Percentiles rank a stretch among this genome's conserved stretches.
These are phyloP conservation scores for Aldrovandia affinis DNA, from an alignment of 2,797 vertebrate species.

Conservation along the genomic window DNA sequence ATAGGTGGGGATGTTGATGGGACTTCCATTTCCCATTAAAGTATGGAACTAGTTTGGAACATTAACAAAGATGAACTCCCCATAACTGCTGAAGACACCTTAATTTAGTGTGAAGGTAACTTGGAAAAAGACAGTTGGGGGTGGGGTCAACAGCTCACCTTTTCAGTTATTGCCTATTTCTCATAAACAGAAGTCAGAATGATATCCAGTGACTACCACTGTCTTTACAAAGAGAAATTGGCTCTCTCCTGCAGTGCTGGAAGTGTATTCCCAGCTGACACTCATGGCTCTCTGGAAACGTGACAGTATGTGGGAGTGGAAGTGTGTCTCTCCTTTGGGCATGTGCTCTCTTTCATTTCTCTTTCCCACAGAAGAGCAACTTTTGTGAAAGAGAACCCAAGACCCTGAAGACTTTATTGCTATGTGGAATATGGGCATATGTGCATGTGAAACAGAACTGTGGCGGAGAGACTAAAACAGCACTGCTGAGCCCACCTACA, in stretches of 20 bases:
- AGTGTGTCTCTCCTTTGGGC: not conserved
- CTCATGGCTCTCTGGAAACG: not conserved
- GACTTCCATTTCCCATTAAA: not conserved
- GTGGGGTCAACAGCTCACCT: not conserved
- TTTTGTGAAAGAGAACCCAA: not conserved
- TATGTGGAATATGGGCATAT: not conserved
- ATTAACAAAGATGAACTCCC: not conserved
- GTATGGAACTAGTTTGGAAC: not conserved
- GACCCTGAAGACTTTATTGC: not conserved
- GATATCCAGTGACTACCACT: not conserved
- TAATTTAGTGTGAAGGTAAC: not conserved
- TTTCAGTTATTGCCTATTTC: not conserved
- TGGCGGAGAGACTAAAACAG: not conserved
- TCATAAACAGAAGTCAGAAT: too few species aligned
- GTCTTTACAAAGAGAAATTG: not conserved
- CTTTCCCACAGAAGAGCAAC: not conserved
- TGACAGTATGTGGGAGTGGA: constrained; percentile 18
- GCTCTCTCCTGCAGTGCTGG: not conserved
- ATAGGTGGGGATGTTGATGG: not conserved
- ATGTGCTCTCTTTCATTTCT: not conserved
- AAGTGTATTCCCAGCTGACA: not conserved
- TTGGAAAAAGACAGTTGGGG: not conserved
- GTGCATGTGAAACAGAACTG: not conserved
- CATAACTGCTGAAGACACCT: not conserved
- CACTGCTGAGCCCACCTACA: not conserved